Evolutionary conservation across 2,797 vertebrate genomes (phyloP).

Genomic region (Fringilla coelebs): DNA sequence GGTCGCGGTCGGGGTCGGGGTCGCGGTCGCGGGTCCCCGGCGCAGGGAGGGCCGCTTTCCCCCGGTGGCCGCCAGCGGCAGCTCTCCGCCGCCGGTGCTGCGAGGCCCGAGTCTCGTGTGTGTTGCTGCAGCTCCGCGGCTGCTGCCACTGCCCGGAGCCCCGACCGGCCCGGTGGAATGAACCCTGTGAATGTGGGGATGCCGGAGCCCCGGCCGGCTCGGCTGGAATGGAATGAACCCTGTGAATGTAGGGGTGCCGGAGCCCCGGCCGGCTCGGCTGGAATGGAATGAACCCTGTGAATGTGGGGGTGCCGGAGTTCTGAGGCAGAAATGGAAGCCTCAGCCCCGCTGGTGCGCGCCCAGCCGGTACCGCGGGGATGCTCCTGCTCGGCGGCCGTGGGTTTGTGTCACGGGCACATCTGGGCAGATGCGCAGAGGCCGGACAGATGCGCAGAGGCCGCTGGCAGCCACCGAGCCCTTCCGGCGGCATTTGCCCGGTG

Average conservation of each 20-base stretch:
- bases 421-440: not conserved
- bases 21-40: not conserved
- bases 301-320: rapidly evolving
- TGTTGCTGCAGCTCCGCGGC: not conserved
- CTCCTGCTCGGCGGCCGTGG: rapidly evolving
- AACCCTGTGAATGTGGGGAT: rapidly evolving
- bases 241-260: rapidly evolving
- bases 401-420: rapidly evolving
- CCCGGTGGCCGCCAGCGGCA: too few relatives aligned
- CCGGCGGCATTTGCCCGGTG: rapidly evolving
- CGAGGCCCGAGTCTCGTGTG: rapidly evolving
- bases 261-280: too few relatives aligned
- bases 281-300: not conserved
- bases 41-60: too few relatives aligned
- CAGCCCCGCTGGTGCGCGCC: rapidly evolving
- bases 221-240: not conserved
- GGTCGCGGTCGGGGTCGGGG: too few relatives aligned
- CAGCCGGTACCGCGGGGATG: rapidly evolving
- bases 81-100: too few relatives aligned
- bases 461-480: not conserved
- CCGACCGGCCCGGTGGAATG: not conserved
- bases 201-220: not conserved
- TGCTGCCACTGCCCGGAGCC: rapidly evolving
- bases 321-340: rapidly evolving
- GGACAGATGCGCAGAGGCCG: not conserved